A percentile compares a stretch with the other conserved stretches of the same genome.
phyloP scores from a whole-genome alignment of 2,797 vertebrate species.

The Mormyrops boulengeri region DNA sequence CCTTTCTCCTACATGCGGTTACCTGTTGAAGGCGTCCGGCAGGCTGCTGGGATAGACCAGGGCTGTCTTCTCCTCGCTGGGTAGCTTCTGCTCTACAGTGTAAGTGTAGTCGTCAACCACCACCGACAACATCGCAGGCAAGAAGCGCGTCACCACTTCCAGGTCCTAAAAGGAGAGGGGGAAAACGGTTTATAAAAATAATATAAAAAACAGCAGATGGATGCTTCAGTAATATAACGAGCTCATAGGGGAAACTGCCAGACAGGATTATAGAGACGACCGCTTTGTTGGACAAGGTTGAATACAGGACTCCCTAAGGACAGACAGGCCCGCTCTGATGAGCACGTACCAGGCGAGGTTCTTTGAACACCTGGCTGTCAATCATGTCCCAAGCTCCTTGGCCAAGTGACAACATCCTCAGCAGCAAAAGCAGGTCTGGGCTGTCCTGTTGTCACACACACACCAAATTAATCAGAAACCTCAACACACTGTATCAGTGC shows the following conservation, averaged over 20 bases:
- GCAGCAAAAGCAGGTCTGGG: slow-evolving; percentile 80
- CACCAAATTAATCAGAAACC: neutral
- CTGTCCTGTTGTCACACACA: slow-evolving; percentile 72
- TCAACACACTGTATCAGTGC: neutral
- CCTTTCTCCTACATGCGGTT: neutral
- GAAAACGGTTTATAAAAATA: neutral
- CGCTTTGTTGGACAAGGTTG: neutral
- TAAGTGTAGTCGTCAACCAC: slow-evolving; percentile 92
- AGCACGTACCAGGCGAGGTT: slow-evolving; percentile 80
- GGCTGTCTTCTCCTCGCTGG: slow-evolving; percentile 79
- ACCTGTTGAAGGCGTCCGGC: slow-evolving; percentile 85
- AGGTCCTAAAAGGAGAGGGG: slow-evolving; percentile 63
- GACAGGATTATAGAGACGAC: neutral
- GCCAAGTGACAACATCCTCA: slow-evolving; percentile 88
- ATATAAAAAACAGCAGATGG: neutral
- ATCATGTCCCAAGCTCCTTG: slow-evolving; percentile 99
- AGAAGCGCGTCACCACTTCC: slow-evolving; percentile 86
- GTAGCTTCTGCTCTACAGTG: slow-evolving; percentile 88
- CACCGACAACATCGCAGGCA: slow-evolving; percentile 89
- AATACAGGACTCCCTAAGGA: neutral
- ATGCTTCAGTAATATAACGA: neutral
- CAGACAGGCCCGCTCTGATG: neutral
- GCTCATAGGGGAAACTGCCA: neutral
- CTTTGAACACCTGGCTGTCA: slow-evolving; percentile 97
- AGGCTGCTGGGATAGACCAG: slow-evolving; percentile 72